Conservation (phyloP, 2,888 invertebrate genomes). For the Prenolepis imparis region DNA sequence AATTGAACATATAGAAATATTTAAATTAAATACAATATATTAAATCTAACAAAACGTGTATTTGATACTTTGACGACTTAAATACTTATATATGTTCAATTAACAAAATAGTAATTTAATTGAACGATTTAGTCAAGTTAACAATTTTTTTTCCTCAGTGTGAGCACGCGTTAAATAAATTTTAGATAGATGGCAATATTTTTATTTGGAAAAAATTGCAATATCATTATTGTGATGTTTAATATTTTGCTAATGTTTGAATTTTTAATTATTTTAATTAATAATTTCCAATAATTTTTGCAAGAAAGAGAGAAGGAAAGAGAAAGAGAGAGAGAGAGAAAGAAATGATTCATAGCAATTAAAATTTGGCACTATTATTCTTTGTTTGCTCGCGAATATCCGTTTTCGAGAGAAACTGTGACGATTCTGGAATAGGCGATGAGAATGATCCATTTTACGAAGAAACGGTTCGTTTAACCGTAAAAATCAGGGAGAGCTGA, state of each 20-base stretch:
- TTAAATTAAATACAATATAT: no score
- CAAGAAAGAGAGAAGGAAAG: no score
- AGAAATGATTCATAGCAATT: background rate
- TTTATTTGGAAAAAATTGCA: background rate
- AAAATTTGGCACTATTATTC: conserved; percentile 4
- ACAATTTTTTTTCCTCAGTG: no score
- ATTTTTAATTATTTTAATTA: background rate
- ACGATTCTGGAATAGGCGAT: conserved; percentile 18
- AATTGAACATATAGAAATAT: no score
- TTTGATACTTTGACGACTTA: no score
- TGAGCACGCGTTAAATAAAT: background rate
- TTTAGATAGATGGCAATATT: background rate
- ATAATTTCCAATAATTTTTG: no score
- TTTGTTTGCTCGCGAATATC: background rate
- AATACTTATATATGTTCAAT: no score
- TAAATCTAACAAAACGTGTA: no score
- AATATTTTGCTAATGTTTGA: background rate
- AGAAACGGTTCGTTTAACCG: conserved; percentile 43
- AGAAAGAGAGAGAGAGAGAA: no score
- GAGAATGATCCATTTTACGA: conserved; percentile 41
- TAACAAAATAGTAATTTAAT: no score
- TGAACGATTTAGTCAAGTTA: no score
- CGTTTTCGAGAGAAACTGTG: conserved; percentile 10
- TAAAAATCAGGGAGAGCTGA: conserved; percentile 58
- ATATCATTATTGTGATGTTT: background rate